Base-by-base conservation (phyloP, 2,888 invertebrate species). In the Nemurella pictetii region DNA sequence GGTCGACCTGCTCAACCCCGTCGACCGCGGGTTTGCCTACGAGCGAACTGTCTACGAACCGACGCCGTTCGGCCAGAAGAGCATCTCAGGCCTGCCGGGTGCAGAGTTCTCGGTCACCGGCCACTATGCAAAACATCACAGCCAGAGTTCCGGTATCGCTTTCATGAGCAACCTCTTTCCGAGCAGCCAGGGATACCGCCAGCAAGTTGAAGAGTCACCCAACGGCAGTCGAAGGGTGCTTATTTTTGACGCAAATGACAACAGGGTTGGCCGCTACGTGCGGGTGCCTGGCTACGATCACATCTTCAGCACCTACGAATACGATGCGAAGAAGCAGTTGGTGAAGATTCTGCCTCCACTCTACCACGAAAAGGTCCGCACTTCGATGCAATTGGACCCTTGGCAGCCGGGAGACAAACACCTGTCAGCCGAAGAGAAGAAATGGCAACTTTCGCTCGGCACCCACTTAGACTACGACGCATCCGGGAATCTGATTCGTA, bases 291-390 rank as follows among this genome's bases (percentile, higher is more conserved):
- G 74, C 5, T 74, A 5, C 25, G 74, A 74, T n/a, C 74, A 74
- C 25, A 7, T n/a, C n/a, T n/a, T 77, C 27, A 77, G 77, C 26
- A 77, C 77, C 2, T 77, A 27, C 77, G 87, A 88, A 28, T 86
- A 87, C 30, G 83, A 87, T 55, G 77, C 74, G 0, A 73, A 87
- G 20, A 85, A 84, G 0, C 72, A 83, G 5, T 28, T 87, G 5
- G n/a, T 86, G 0, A 86, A 87, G 55, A 80, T 85, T 9, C 75
- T 87, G 0, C 87, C 88, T 5, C 87, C 88, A 77, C 20, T 85
- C 0, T 87, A 87, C 73, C 87, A 87, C 80, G 84, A 87, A 74
- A 77, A 77, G 30, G 84, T 86, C 4, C 84, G 84, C 9, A 87
- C 85, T 0, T 80, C 77, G 25, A n/a, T n/a, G 0, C 84, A 84